Conservation (phyloP, 2,888 invertebrate species). For the Caenorhabditis uteleia region DNA sequence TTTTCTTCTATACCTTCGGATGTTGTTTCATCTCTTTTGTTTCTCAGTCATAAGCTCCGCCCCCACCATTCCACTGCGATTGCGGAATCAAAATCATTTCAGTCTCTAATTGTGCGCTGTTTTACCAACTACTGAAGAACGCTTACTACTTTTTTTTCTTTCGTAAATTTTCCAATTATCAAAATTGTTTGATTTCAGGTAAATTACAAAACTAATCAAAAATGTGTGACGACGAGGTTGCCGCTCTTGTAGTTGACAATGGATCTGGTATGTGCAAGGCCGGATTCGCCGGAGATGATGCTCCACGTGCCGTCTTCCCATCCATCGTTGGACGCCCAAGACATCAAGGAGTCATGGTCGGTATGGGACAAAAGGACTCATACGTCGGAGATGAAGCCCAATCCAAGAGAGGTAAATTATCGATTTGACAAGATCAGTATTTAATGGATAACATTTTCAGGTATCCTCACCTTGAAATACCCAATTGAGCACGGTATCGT, state of each 20-base stretch:
- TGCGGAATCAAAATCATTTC: too few relatives aligned
- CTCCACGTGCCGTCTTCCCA: slow-evolving; percentile 84
- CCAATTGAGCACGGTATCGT: slow-evolving; percentile 95
- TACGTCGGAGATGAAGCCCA: slow-evolving; percentile 60
- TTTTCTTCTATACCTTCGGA: not conserved
- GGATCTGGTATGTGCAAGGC: slow-evolving; percentile 77
- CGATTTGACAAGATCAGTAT: not conserved
- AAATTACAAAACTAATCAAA: slow-evolving; percentile 22
- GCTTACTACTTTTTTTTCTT: not conserved
- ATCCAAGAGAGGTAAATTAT: slow-evolving; percentile 79
- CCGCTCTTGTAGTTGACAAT: slow-evolving; percentile 70
- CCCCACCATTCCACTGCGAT: too few relatives aligned
- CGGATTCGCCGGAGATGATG: slow-evolving; percentile 81
- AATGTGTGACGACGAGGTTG: slow-evolving; percentile 84
- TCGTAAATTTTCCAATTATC: not conserved
- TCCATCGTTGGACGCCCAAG: slow-evolving; percentile 82
- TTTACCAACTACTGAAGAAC: too few relatives aligned
- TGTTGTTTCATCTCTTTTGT: slow-evolving; percentile 3
- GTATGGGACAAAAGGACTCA: slow-evolving; percentile 64
- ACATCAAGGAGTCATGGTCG: slow-evolving; percentile 74
- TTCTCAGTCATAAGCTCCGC: slow-evolving; percentile 17
- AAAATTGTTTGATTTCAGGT: slow-evolving; percentile 10
- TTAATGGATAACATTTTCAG: slow-evolving; percentile 8
- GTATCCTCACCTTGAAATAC: slow-evolving; percentile 87
- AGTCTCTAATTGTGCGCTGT: too few relatives aligned